Conservation (phyloP, 2,113 vertebrate species). For the Lophotis ruficrista region DNA sequence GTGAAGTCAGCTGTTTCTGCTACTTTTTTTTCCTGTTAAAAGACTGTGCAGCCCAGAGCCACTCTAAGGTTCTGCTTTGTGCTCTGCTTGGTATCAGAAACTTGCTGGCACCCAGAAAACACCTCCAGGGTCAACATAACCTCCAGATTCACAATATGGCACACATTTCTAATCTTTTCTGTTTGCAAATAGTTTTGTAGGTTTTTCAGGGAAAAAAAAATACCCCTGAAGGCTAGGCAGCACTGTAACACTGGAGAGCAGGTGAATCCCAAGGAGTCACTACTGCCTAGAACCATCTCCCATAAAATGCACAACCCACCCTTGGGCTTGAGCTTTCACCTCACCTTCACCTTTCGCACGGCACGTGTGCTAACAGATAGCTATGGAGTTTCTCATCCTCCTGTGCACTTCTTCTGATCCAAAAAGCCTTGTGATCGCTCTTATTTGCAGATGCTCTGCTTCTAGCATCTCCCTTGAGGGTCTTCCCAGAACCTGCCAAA, state of each 20-base stretch:
- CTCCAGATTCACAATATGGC: neutral
- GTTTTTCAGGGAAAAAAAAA: neutral
- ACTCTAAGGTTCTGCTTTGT: neutral
- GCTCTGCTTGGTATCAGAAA: neutral
- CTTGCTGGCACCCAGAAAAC: neutral
- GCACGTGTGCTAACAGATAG: neutral
- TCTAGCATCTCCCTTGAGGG: neutral
- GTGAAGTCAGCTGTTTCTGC: slow-evolving; percentile 57
- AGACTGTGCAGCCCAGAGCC: neutral
- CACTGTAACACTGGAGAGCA: neutral
- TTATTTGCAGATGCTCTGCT: neutral
- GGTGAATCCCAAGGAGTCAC: neutral
- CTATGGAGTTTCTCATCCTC: neutral
- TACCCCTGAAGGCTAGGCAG: neutral
- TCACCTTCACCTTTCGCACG: neutral
- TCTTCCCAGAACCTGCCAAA: neutral
- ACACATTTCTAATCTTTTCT: neutral
- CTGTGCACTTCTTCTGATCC: neutral
- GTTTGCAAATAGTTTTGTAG: neutral
- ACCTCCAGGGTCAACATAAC: neutral
- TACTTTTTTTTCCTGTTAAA: neutral
- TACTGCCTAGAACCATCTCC: neutral
- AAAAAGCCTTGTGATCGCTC: neutral
- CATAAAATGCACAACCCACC: neutral
- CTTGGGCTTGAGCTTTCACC: neutral